Base-by-base conservation (phyloP, 2,113 vertebrate genomes). In the Malurus melanocephalus region DNA sequence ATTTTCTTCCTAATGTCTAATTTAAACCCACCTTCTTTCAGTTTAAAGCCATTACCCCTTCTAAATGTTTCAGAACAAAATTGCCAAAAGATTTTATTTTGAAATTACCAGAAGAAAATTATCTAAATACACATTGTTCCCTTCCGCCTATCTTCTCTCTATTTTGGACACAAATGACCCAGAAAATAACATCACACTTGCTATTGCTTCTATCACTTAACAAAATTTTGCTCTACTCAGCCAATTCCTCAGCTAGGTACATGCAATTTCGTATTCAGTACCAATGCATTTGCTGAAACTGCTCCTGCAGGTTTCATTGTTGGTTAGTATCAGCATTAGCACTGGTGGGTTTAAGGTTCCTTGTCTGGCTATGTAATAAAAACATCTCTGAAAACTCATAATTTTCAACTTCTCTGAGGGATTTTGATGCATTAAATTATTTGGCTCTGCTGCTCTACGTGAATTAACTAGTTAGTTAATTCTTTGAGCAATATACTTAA, bases 261-360 rank as follows among this genome's bases (percentile, higher is more conserved):
- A 9, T n/a, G 16, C 18, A 81, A 46, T 26, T 80, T 57, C 3
- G 0, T 67, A 40, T 71, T 89, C 55, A 49, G 18, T 61, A 81
- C 57, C 79, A 79, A 56, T 71, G 35, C 7, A 15, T 90, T 84
- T 92, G 79, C 66, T 40, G 72, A 92, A 86, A 65, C 23, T n/a
- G 21, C 12, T 72, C 28, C n/a, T 35, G 27, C 55, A 76, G 27
- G 30, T 82, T 59, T 80, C 69, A 26, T 48, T 69, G 26, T 81
- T 81, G 86, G 81, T 84, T 94, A 65, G 80, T 61, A n/a, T 82
- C 93, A 87, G 35, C 40, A 71, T 83, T 69, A 83, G 30, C 32
- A 51, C 18, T 49, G 17, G 32, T 42, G 13, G 23, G 32, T 69
- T 76, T 84, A 88, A 33, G 17, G 38, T 19, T 55, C 55, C 45